These are phyloP conservation scores for Cantharis flavilabris DNA, from an alignment of 2,888 invertebrate species.

Conservation along the genomic window DNA sequence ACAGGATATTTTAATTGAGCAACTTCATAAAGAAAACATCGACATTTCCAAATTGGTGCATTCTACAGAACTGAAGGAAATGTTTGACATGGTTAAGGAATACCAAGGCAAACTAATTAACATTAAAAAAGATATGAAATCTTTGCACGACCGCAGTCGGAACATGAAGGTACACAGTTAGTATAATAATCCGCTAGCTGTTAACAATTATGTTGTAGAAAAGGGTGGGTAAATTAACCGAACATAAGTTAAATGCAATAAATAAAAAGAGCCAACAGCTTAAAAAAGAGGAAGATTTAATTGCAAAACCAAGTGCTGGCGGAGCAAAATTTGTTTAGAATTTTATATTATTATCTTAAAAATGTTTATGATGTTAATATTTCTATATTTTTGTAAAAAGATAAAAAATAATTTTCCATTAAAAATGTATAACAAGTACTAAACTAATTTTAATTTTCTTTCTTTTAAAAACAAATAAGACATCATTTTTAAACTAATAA, in stretches of 20 bases:
- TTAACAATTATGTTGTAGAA: constrained; percentile 45
- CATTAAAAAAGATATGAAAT: constrained; percentile 56
- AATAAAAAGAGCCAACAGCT: constrained; percentile 48
- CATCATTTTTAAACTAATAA: neutral
- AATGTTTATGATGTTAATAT: neutral
- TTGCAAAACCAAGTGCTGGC: constrained; percentile 28
- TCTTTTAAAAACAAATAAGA: neutral
- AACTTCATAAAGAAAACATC: constrained; percentile 48
- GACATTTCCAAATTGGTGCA: constrained; percentile 41
- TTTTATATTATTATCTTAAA: neutral
- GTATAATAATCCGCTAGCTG: neutral
- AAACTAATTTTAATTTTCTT: neutral
- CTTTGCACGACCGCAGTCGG: constrained; percentile 52
- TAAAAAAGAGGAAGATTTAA: constrained; percentile 48
- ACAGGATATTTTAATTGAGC: constrained; percentile 48
- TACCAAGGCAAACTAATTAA: constrained; percentile 53
- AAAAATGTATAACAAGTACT: neutral
- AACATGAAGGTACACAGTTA: constrained; percentile 52
- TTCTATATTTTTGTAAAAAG: neutral
- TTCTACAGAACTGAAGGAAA: constrained; percentile 40
- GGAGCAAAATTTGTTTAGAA: neutral
- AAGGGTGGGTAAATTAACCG: constrained; percentile 53
- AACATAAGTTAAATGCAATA: constrained; percentile 54
- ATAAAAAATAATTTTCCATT: neutral
- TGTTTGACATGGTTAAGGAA: constrained; percentile 52